Evolutionary conservation across 2,888 invertebrate genomes (phyloP).

Genomic region (Papilio demoleus): DNA sequence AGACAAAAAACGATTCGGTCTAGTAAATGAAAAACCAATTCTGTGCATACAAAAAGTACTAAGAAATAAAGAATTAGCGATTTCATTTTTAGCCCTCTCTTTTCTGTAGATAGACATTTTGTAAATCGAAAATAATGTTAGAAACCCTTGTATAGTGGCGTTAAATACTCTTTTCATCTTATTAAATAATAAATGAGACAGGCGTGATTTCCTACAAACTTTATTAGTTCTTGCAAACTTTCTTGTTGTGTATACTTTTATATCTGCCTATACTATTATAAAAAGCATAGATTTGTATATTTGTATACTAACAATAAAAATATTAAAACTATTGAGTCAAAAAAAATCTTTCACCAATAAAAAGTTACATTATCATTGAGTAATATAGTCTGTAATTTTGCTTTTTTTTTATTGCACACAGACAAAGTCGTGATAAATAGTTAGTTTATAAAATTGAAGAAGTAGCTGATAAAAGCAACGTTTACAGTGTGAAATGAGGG

Average conservation of each 20-base stretch:
- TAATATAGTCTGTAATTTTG: too few relatives aligned
- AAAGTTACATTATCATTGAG: too few relatives aligned
- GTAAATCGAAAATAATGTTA: not conserved
- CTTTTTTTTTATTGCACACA: too few relatives aligned
- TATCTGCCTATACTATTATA: too few relatives aligned
- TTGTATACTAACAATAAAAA: too few relatives aligned
- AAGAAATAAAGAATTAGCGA: constrained; percentile 63
- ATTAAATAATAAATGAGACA: constrained; percentile 25
- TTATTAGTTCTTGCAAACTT: constrained; percentile 9
- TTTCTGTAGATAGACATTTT: constrained; percentile 58
- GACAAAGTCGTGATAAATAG: too few relatives aligned
- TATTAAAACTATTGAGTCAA: too few relatives aligned
- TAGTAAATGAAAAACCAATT: constrained; percentile 68
- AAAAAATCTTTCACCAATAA: too few relatives aligned
- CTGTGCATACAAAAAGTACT: constrained; percentile 67
- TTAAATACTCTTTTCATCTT: not conserved
- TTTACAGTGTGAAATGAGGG: constrained; percentile 44
- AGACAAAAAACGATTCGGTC: constrained; percentile 52
- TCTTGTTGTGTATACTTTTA: too few relatives aligned
- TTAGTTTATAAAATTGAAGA: not conserved
- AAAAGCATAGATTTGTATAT: too few relatives aligned
- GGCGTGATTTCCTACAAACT: not conserved
- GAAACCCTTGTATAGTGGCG: not conserved
- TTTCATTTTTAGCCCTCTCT: constrained; percentile 66
- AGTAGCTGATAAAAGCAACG: not conserved